Base-by-base conservation (phyloP, 2,888 invertebrate species). In the Dimorphilus gyrociliatus region DNA sequence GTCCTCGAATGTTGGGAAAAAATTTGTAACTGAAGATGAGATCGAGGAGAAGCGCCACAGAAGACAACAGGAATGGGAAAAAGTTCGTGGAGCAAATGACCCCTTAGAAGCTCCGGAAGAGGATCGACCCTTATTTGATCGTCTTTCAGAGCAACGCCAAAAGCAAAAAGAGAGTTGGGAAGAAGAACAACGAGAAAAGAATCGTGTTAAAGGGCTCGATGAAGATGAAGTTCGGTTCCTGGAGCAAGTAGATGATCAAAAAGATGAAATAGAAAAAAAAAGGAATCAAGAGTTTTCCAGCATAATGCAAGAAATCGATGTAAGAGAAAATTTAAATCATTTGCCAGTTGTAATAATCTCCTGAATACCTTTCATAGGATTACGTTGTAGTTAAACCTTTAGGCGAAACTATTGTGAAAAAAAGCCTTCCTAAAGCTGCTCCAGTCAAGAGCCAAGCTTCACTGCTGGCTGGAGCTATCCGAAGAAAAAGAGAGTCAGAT, bases 31-130 rank as follows among this genome's bases (percentile, higher is more conserved):
- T 2, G 86, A 88, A 64, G 68, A 74, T 19, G 85, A 90, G 64
- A 68, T 81, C 37, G 74, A 78, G 24, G 86, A 86, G 51, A 74
- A 75, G 21, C 72, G 79, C 29, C 71, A 74, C 50, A 68, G 72
- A 39, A 70, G 88, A 2, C 92, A 92, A 60, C 84, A 85, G 58
- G 88, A 92, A 73, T 92, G 92, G 92, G 88, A 92, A 48, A 79
- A 77, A 67, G 88, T 88, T 1, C 70, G 94, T 42, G 77, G 78
- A 35, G 77, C 81, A 18, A 81, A 84, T 44, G 79, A 92, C 55
- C 90, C 92, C 64, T 16, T 60, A 86, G 88, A 81, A 59, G 78
- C 77, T 5, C 92, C 92, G 1, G 90, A 60, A 32, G 55, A 47
- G 36, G 40, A 39, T 19, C 34, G 92, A 42, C 81, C 86, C 3